These are phyloP conservation scores for Seira musarum DNA, from an alignment of 2,888 invertebrate genomes.

Conservation along the genomic window DNA sequence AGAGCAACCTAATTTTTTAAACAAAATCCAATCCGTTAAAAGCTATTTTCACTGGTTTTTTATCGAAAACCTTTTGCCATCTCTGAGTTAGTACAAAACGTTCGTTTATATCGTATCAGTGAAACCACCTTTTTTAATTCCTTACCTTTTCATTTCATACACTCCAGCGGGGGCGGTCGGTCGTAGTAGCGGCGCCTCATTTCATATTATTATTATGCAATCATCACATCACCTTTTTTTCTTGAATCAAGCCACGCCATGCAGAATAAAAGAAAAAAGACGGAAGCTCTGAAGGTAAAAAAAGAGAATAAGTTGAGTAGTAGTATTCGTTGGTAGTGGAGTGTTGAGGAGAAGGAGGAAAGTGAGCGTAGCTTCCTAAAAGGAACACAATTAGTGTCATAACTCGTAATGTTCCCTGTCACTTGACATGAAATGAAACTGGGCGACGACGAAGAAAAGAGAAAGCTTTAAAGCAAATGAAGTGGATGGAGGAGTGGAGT, in stretches of 20 bases:
- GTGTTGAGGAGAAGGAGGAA: no score
- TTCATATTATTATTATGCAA: not conserved
- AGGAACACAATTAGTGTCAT: not conserved
- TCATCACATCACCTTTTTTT: not conserved
- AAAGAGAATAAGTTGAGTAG: no score
- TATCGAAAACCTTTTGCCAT: no score
- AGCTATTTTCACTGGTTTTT: no score
- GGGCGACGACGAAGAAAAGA: not conserved
- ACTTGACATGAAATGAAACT: not conserved
- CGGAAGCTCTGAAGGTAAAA: no score
- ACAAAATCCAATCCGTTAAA: no score
- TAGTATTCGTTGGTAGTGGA: no score
- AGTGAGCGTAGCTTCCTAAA: not conserved
- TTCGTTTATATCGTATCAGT: no score
- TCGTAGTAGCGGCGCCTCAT: no score
- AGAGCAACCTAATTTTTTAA: no score
- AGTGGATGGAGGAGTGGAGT: no score
- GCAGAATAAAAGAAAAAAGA: not conserved
- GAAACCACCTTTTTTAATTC: not conserved
- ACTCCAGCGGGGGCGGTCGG: not conserved
- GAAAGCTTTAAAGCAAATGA: not conserved
- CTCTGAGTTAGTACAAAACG: no score
- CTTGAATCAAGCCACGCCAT: not conserved
- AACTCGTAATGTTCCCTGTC: not conserved
- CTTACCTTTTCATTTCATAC: not conserved